Base-by-base conservation (phyloP, 1,140 invertebrate genomes). In the Brachionus angularis region DNA sequence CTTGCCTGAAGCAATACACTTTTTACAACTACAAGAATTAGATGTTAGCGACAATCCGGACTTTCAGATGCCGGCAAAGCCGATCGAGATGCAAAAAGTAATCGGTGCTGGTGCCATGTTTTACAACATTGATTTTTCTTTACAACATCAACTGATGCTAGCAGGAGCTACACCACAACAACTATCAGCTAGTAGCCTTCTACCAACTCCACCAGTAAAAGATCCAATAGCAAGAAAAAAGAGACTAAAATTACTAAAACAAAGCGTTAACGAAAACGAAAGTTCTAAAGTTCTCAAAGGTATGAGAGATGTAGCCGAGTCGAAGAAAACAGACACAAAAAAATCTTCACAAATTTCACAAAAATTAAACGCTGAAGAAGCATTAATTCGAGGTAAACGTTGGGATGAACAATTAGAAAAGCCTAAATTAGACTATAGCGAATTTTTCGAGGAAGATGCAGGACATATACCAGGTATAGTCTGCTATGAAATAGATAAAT, bases 401-500 rank as follows among this genome's bases (percentile, higher is more conserved):
- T 81, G 80, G 80, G 78, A 82, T 75, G 94, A 97, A 83, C 87
- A 88, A 33, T 80, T 98, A 58, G 91, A 95, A 78, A 94, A 96
- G 78, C 95, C 94, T 0, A 89, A 91, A 21, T 78, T 98, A n/a
- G 93, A 99, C 83, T 98, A 98, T 82, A 96, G 93, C 0, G 94
- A 98, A 79, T 93, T 98, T 81, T 99, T 98, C 81, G 95, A 99
- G 76, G 91, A 95, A 75, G 93, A 96, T 78, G 42, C 94, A 1
- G 95, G 95, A 4, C 91, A 95, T 77, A 79, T 72, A 52, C 25
- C 73, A 81, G 83, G 82, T 31, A 76, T 96, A 18, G 88, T 88
- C 2, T 88, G 94, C 72, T 98, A 94, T 93, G 94, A 97, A 84
- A 98, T 98, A 72, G 95, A 98, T 82, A 98, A 99, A 80, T 98